Evolutionary conservation across 1,140 invertebrate genomes (phyloP).

Genomic region (Drosophila melanica): DNA sequence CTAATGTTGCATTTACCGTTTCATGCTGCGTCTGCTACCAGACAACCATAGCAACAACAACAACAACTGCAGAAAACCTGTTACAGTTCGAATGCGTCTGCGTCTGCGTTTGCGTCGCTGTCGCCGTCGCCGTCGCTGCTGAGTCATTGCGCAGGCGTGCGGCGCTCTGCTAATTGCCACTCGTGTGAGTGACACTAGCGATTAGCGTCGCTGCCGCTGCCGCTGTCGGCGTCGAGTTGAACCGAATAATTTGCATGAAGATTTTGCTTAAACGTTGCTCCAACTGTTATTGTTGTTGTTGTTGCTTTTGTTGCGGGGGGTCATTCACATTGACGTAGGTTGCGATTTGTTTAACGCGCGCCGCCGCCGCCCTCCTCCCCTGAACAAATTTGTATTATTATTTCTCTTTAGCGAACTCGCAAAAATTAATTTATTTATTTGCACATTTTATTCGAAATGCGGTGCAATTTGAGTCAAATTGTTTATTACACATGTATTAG

Average conservation of each 20-base stretch:
- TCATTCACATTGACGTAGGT: conserved; percentile 76
- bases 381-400: conserved; percentile 42
- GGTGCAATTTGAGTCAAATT: conserved; percentile 20
- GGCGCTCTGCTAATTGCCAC: conserved; percentile 67
- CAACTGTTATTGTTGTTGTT: conserved; percentile 14
- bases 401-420: conserved; percentile 28
- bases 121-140: conserved; percentile 25
- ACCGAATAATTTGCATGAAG: conserved; percentile 76
- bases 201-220: conserved; percentile 56
- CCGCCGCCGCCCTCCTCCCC: conserved; percentile 4
- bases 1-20: conserved; percentile 39
- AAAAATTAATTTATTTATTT: conserved; percentile 51
- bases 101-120: conserved; percentile 25
- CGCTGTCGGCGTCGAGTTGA: conserved; percentile 35
- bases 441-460: conserved; percentile 43
- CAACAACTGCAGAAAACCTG: conserved; percentile 34
- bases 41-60: conserved; percentile 1
- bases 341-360: conserved; percentile 46
- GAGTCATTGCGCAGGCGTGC: conserved; percentile 63
- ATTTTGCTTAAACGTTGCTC: conserved; percentile 61
- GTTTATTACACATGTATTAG: conserved; percentile 1
- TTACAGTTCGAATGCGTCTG: conserved; percentile 48
- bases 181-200: conserved; percentile 78
- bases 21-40: conserved; percentile 5
- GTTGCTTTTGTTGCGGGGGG: conserved; percentile 27